phyloP scores from a whole-genome alignment of 2,888 invertebrate genomes.

The Harpalus rufipes region DNA sequence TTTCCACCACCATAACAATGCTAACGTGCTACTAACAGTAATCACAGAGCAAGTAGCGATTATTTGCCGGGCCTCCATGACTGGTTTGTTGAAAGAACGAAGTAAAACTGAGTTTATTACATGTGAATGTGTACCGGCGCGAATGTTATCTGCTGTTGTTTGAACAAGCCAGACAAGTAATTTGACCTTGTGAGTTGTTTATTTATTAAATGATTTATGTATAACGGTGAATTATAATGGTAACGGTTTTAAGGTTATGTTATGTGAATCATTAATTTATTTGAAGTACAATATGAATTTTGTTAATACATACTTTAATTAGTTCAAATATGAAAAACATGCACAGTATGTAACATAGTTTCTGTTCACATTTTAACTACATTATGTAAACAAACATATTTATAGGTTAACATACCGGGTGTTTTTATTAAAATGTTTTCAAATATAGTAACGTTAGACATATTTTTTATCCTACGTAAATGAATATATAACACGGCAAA shows the following conservation, averaged over 20 bases:
- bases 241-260: neutral
- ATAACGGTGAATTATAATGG: neutral
- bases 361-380: no score
- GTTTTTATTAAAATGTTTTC: no score
- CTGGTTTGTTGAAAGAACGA: neutral
- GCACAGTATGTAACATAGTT: no score
- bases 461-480: no score
- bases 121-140: neutral
- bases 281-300: no score
- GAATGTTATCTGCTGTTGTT: constrained; percentile 8
- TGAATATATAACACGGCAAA: no score
- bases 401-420: no score
- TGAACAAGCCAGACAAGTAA: neutral
- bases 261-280: neutral
- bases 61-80: constrained; percentile 42
- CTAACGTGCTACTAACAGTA: constrained; percentile 32
- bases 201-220: neutral
- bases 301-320: no score
- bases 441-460: no score
- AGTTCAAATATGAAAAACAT: no score
- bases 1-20: constrained; percentile 68
- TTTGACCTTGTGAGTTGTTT: constrained; percentile 36
- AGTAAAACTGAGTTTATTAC: constrained; percentile 5
- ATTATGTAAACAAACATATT: no score
- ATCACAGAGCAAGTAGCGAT: constrained; percentile 52